These are phyloP conservation scores for Malthinus seriepunctatus DNA, from an alignment of 2,888 invertebrate species.

Conservation along the genomic window DNA sequence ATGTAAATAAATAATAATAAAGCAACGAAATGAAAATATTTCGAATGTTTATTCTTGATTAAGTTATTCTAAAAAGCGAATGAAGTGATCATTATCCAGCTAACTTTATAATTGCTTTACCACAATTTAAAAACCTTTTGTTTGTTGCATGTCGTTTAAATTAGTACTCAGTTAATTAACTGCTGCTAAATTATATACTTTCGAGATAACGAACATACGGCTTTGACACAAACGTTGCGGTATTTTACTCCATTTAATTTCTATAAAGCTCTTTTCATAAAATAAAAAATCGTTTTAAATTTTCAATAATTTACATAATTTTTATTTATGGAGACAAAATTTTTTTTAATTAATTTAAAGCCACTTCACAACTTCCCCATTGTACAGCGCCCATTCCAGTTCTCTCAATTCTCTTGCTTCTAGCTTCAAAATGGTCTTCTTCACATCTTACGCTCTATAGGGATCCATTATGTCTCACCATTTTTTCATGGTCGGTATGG, in stretches of 20 bases:
- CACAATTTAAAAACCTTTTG: slow-evolving; percentile 21
- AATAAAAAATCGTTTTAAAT: slow-evolving; percentile 5
- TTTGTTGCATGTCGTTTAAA: slow-evolving; percentile 26
- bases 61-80: slow-evolving; percentile 7
- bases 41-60: background rate
- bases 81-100: slow-evolving; percentile 16
- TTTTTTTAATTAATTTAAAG: too few relatives aligned
- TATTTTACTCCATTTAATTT: slow-evolving; percentile 18
- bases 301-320: background rate
- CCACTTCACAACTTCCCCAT: too few relatives aligned
- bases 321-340: too few relatives aligned
- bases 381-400: too few relatives aligned
- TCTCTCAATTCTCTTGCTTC: too few relatives aligned
- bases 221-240: slow-evolving; percentile 20
- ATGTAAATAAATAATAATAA: background rate
- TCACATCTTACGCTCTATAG: too few relatives aligned
- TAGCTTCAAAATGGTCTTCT: too few relatives aligned
- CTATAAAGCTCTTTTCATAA: slow-evolving; percentile 3
- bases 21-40: slow-evolving; percentile 1
- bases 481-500: too few relatives aligned
- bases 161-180: slow-evolving; percentile 27
- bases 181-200: slow-evolving; percentile 26
- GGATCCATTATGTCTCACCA: too few relatives aligned
- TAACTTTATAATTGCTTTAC: slow-evolving; percentile 23
- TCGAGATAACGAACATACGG: slow-evolving; percentile 18